Percentiles rank a stretch among this genome's conserved stretches.
phyloP scores from a whole-genome alignment of 1,140 invertebrate genomes.

The Archegozetes longisetosus region DNA sequence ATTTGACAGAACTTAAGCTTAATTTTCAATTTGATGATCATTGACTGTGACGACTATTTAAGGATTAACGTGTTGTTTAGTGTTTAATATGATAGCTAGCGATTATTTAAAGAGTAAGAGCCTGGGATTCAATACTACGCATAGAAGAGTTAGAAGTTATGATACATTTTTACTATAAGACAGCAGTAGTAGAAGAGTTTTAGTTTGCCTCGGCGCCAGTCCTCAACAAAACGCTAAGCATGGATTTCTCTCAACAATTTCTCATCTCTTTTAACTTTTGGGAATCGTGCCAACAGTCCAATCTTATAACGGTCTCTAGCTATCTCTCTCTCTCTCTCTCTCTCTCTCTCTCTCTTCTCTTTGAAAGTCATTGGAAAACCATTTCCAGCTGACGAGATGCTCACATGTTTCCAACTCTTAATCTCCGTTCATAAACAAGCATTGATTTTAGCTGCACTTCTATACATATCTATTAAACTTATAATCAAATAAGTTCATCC shows the following conservation, averaged over 20 bases:
- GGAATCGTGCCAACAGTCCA: neutral
- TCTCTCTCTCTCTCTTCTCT: neutral
- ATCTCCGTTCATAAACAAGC: neutral
- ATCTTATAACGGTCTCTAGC: neutral
- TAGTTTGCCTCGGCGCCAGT: no score
- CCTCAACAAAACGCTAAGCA: neutral
- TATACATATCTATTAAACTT: neutral
- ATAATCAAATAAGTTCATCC: neutral
- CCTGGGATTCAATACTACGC: no score
- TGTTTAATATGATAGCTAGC: no score
- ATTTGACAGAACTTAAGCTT: no score
- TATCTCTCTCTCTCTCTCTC: neutral
- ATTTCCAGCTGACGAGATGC: neutral
- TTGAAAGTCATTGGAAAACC: neutral
- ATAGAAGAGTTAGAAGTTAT: no score
- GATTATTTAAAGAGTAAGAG: no score
- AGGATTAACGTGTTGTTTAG: no score
- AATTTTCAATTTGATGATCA: no score
- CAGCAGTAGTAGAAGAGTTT: no score
- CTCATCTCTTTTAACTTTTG: no score
- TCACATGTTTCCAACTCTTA: neutral
- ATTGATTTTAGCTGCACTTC: neutral
- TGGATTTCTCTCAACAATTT: neutral
- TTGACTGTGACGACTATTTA: no score
- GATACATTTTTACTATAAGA: no score